Percentiles rank a stretch among this genome's conserved stretches.
phyloP scores from a whole-genome alignment of 2,888 invertebrate genomes.

The Cryptocephalus primarius region DNA sequence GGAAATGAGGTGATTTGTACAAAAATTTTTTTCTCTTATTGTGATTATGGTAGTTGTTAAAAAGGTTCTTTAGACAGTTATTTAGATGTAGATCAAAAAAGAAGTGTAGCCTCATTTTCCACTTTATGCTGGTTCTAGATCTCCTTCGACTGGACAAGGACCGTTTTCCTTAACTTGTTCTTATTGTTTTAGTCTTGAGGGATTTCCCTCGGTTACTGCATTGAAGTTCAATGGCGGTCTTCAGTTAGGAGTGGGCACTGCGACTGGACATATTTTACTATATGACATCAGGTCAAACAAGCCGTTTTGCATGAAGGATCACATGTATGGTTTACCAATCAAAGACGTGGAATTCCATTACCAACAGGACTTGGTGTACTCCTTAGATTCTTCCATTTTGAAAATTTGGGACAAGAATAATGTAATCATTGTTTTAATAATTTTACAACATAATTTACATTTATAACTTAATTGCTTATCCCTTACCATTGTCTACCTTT shows the following conservation, averaged over 20 bases:
- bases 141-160: too few species aligned
- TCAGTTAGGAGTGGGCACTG: slow-evolving; percentile 82
- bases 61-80: too few species aligned
- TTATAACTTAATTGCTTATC: slow-evolving; percentile 3
- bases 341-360: slow-evolving; percentile 78
- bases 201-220: slow-evolving; percentile 65
- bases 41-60: too few species aligned
- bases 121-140: not conserved
- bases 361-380: slow-evolving; percentile 69
- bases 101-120: too few species aligned
- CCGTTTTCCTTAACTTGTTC: too few species aligned
- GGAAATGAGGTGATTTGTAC: not conserved
- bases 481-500: not conserved
- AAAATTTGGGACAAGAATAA: slow-evolving; percentile 86
- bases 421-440: slow-evolving; percentile 40
- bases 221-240: slow-evolving; percentile 66
- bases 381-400: slow-evolving; percentile 78
- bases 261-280: slow-evolving; percentile 84
- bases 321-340: slow-evolving; percentile 87
- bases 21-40: slow-evolving; percentile 1
- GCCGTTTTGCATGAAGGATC: slow-evolving; percentile 86
- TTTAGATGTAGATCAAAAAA: too few species aligned
- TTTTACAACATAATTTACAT: slow-evolving; percentile 1
- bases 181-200: slow-evolving; percentile 41
- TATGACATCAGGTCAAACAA: slow-evolving; percentile 91